Percentiles rank a stretch among this genome's conserved stretches.
These are phyloP conservation scores for Pasiphila rectangulata DNA, from an alignment of 2,888 invertebrate species.

Conservation along the genomic window DNA sequence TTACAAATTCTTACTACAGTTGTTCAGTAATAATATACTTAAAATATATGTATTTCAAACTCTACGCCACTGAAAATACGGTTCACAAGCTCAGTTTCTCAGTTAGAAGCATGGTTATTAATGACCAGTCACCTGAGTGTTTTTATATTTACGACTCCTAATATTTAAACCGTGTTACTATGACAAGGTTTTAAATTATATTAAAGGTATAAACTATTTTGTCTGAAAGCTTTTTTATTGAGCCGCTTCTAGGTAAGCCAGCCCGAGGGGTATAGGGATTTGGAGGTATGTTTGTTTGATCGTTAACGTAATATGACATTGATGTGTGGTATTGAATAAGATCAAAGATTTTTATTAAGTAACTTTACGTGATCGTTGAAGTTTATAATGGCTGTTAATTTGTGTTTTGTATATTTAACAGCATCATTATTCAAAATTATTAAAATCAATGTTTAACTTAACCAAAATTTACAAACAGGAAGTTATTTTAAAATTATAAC, in stretches of 20 bases:
- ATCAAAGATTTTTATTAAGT: constrained; percentile 23
- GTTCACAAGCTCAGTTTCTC: background rate
- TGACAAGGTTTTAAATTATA: constrained; percentile 25
- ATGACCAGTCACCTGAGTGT: constrained; percentile 64
- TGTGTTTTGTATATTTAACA: too few relatives aligned
- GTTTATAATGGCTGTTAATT: too few relatives aligned
- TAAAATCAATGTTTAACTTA: too few relatives aligned
- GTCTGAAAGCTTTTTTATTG: constrained; percentile 35
- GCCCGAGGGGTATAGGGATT: constrained; percentile 19
- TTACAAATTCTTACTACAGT: too few relatives aligned
- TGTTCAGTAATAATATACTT: too few relatives aligned
- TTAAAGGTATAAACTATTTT: constrained; percentile 21
- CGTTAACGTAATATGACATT: constrained; percentile 31
- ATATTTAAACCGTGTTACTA: constrained; percentile 20
- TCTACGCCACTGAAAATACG: constrained; percentile 7
- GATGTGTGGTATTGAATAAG: constrained; percentile 23
- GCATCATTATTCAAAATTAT: too few relatives aligned
- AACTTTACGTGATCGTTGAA: too few relatives aligned
- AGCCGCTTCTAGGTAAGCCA: constrained; percentile 22
- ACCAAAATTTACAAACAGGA: too few relatives aligned
- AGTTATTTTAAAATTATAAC: too few relatives aligned
- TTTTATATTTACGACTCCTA: constrained; percentile 46
- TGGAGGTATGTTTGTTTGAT: constrained; percentile 27
- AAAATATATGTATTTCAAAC: constrained; percentile 5
- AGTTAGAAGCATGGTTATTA: constrained; percentile 44